phyloP scores from a whole-genome alignment of 2,888 invertebrate species.

The Xylocampa areola region DNA sequence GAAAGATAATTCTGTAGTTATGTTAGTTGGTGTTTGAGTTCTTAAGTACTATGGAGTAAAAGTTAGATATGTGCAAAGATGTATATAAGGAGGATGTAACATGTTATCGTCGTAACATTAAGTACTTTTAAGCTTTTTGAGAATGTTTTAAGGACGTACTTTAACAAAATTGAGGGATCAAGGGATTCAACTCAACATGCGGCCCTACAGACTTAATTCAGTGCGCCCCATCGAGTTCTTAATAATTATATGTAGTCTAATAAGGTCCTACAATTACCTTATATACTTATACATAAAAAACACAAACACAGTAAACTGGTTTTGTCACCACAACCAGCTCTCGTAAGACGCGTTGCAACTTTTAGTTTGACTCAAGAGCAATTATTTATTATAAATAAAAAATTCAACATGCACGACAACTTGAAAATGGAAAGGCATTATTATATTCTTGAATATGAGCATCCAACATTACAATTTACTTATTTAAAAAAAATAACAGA shows the following conservation, averaged over 20 bases:
- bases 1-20: conserved; percentile 13
- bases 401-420: no score
- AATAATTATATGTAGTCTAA: conserved; percentile 17
- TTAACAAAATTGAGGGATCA: conserved; percentile 11
- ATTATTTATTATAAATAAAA: no score
- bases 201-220: conserved; percentile 4
- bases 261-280: conserved; percentile 8
- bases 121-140: conserved; percentile 2
- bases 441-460: neutral
- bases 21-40: neutral
- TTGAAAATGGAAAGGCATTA: no score
- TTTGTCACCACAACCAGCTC: no score
- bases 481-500: conserved; percentile 13
- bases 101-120: neutral
- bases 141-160: conserved; percentile 12
- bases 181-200: conserved; percentile 23
- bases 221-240: conserved; percentile 10
- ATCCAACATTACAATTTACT: conserved; percentile 6
- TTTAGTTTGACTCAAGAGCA: no score
- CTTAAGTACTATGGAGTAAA: neutral
- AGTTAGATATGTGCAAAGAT: neutral
- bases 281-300: no score
- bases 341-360: no score
- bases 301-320: no score
- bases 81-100: neutral